Base-by-base conservation (phyloP, 2,888 invertebrate species). In the Camptogramma bilineatum region DNA sequence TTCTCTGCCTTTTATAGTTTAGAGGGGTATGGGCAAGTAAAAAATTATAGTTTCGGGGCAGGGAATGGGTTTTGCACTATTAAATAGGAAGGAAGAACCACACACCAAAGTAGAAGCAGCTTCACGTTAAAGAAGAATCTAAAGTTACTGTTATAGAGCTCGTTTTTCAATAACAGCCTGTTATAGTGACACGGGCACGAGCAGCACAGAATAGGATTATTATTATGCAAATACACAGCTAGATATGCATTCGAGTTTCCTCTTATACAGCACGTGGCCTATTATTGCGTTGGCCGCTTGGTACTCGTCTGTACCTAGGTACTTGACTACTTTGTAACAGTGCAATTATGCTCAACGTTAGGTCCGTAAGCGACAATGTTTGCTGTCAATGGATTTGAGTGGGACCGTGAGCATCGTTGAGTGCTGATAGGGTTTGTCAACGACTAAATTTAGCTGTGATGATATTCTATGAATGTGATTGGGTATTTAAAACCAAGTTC, bases 171-270 rank as follows among this genome's bases (percentile, higher is more conserved):
- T 57, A 52, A 48, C 34, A 47, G 28, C 19, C 39, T 47, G 28
- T 16, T 57, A 42, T n/a, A 57, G 56, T 52, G 50, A 34, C 24
- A 52, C 53, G 9, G 47, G 46, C 46, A 56, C 55, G 50, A 53
- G 24, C 55, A 50, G 62, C 54, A 62, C 39, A 59, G 63, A 65
- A 67, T 68, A 63, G 44, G 48, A 61, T 67, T 68, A 68, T 64
- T 68, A 68, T 70, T 61, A 72, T 70, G 69, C 70, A 62, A 70
- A 69, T 72, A 51, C 28, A 52, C 62, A 54, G 62, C 52, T 67
- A 64, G 54, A 63, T 69, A 65, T 68, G 70, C 65, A 70, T 55
- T 59, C 56, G 61, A 71, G 68, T 68, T 73, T 73, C 73, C 70
- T 73, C 69, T 59, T 68, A 51, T 62, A 24, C 50, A 56, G 62